Evolutionary conservation across 2,797 vertebrate species (phyloP).

Genomic region (Echeneis naucrates): DNA sequence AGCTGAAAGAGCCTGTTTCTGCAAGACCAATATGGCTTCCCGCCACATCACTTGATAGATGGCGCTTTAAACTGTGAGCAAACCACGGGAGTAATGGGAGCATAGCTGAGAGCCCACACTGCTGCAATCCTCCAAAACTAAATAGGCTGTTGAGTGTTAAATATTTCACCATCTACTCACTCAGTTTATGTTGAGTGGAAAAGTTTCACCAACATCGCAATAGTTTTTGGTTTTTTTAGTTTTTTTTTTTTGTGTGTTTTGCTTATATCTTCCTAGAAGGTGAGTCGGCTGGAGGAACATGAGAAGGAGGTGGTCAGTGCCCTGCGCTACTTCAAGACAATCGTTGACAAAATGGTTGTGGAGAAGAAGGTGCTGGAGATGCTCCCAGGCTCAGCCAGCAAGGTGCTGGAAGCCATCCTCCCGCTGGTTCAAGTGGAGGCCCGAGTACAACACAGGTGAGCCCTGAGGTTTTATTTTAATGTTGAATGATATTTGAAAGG

Average conservation of each 20-base stretch:
- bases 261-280: constrained; percentile 83
- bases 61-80: constrained; percentile 38
- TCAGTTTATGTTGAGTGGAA: neutral
- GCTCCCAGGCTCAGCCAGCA: constrained; percentile 97
- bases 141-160: neutral
- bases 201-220: too few relatives aligned
- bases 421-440: constrained; percentile 94
- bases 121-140: constrained; percentile 8
- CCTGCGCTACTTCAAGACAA: constrained; percentile 97
- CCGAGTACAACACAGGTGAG: constrained; percentile 93
- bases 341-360: constrained; percentile 98
- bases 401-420: constrained; percentile 96
- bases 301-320: constrained; percentile 99
- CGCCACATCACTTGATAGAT: constrained; percentile 61
- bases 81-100: constrained; percentile 29
- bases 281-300: constrained; percentile 94
- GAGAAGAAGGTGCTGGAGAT: constrained; percentile 98
- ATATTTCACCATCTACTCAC: neutral
- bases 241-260: neutral
- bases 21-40: constrained; percentile 40
- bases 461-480: neutral
- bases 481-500: neutral
- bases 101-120: constrained; percentile 12
- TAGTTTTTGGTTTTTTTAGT: too few relatives aligned
- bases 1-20: constrained; percentile 46